Conservation (phyloP, 2,113 vertebrate genomes). For the Terrapene triunguis region DNA sequence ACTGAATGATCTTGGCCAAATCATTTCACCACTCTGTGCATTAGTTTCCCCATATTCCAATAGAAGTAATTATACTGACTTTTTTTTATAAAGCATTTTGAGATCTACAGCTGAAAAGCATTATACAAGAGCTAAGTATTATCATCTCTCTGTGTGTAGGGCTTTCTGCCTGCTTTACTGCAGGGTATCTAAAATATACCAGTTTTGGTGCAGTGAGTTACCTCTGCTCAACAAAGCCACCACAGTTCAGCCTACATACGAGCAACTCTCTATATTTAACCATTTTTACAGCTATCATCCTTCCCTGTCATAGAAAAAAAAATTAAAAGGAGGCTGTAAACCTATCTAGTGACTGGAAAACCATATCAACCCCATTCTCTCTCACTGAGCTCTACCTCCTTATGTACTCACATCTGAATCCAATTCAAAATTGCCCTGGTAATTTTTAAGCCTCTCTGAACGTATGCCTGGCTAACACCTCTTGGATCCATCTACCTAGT, state of each 20-base stretch:
- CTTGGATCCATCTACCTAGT: neutral
- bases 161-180: neutral
- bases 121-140: neutral
- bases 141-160: neutral
- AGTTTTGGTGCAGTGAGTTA: neutral
- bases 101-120: neutral
- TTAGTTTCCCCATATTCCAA: neutral
- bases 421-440: neutral
- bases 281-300: neutral
- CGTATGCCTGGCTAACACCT: neutral
- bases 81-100: neutral
- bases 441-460: neutral
- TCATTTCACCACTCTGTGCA: neutral
- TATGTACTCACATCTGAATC: neutral
- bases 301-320: neutral
- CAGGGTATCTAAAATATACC: neutral
- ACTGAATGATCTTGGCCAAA: neutral
- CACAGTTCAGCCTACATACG: neutral
- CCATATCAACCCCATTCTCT: neutral
- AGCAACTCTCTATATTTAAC: neutral
- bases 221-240: neutral
- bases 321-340: neutral
- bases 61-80: too few relatives aligned
- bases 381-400: neutral
- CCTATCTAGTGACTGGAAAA: neutral